These are phyloP conservation scores for Nothoprocta perdicaria DNA, from an alignment of 2,113 vertebrate species.

Conservation along the genomic window DNA sequence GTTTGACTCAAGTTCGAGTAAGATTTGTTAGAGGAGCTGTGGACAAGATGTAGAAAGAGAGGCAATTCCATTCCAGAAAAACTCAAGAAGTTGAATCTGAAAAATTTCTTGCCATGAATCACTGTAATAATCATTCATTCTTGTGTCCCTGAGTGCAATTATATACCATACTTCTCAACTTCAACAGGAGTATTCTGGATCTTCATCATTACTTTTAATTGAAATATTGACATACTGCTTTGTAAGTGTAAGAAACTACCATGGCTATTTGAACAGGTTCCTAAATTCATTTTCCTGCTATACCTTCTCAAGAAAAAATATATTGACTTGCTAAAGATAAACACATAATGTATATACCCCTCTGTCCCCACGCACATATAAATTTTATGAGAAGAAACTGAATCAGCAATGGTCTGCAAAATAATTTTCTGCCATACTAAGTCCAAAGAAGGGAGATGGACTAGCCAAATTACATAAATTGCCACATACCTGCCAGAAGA, in stretches of 20 bases:
- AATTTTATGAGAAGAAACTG: background rate
- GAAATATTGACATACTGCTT: background rate
- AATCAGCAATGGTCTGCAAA: background rate
- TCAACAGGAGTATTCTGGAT: background rate
- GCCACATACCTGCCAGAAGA: background rate
- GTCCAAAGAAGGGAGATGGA: background rate
- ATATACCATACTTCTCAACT: background rate
- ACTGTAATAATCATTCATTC: background rate
- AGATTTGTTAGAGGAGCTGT: background rate
- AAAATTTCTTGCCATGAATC: background rate
- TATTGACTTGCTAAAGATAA: background rate
- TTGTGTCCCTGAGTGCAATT: background rate
- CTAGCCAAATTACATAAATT: background rate
- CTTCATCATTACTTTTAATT: background rate
- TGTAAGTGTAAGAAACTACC: background rate
- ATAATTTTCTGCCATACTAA: background rate
- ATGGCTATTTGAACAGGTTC: background rate
- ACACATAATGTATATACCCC: accelerated
- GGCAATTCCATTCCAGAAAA: background rate
- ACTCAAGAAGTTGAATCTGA: accelerated
- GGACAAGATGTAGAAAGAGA: background rate
- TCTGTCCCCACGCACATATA: accelerated
- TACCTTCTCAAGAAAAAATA: background rate
- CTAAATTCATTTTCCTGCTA: background rate
- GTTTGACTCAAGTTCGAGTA: background rate